Percentiles rank a stretch among this genome's conserved stretches.
Evolutionary conservation across 2,113 vertebrate genomes (phyloP).

Genomic region (Phrynocephalus versicolor): DNA sequence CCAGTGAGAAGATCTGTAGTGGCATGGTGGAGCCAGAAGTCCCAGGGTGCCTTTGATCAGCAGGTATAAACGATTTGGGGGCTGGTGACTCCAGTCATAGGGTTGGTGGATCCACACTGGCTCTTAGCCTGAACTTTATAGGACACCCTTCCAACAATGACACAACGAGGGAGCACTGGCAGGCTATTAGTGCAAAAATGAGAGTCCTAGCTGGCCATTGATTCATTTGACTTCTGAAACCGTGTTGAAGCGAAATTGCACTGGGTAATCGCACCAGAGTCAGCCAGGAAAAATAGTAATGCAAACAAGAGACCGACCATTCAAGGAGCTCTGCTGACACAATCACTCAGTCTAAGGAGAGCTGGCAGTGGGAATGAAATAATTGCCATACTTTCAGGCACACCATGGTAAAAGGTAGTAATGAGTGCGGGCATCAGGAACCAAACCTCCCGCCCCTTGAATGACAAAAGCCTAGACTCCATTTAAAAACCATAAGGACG

Average conservation of each 20-base stretch:
- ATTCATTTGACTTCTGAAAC: constrained; percentile 1
- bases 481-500: background rate
- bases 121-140: too few relatives aligned
- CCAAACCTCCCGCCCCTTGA: background rate
- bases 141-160: background rate
- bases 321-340: background rate
- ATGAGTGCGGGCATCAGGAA: background rate
- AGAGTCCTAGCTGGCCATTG: background rate
- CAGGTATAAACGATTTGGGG: too few relatives aligned
- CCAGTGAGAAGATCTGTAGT: too few relatives aligned
- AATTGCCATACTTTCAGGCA: background rate
- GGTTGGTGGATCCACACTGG: too few relatives aligned
- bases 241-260: background rate
- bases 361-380: background rate
- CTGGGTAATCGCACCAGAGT: background rate
- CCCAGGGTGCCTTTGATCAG: too few relatives aligned
- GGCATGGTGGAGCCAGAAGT: too few relatives aligned
- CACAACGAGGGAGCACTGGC: background rate
- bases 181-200: background rate
- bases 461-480: background rate
- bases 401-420: background rate
- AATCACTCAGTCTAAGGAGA: background rate
- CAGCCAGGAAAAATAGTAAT: background rate
- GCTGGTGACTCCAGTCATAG: too few relatives aligned
- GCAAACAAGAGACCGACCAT: background rate